A percentile compares a stretch with the other conserved stretches of the same genome.
Evolutionary conservation across 2,113 vertebrate species (phyloP).

Genomic region (Leiothrix lutea): DNA sequence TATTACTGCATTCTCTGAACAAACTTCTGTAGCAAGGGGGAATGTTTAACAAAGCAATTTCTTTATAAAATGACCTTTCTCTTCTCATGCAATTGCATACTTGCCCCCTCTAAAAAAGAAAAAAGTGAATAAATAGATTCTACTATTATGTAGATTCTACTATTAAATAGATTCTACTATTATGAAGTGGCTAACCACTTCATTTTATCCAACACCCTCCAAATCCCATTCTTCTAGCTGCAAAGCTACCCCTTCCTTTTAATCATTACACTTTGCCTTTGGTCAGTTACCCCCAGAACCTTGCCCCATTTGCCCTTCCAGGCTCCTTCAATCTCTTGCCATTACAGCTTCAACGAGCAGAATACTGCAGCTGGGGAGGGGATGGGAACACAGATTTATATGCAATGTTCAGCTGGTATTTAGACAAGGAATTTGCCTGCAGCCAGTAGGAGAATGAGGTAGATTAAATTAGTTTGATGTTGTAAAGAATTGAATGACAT

Average conservation of each 20-base stretch:
- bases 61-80: neutral
- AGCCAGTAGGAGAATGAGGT: neutral
- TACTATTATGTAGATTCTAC: neutral
- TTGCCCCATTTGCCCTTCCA: neutral
- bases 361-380: neutral
- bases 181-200: neutral
- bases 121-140: neutral
- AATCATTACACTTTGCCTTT: neutral
- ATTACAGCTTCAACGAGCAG: neutral
- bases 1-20: neutral
- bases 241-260: neutral
- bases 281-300: neutral
- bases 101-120: neutral
- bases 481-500: neutral
- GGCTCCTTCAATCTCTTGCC: neutral
- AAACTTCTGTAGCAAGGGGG: neutral
- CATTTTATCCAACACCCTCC: neutral
- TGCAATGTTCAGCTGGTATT: neutral
- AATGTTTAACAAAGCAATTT: neutral
- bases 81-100: neutral
- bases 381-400: neutral
- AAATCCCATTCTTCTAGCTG: neutral
- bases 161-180: neutral
- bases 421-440: constrained; percentile 8
- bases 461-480: constrained; percentile 1